Conservation (phyloP, 2,113 vertebrate genomes). For the Podiceps cristatus region DNA sequence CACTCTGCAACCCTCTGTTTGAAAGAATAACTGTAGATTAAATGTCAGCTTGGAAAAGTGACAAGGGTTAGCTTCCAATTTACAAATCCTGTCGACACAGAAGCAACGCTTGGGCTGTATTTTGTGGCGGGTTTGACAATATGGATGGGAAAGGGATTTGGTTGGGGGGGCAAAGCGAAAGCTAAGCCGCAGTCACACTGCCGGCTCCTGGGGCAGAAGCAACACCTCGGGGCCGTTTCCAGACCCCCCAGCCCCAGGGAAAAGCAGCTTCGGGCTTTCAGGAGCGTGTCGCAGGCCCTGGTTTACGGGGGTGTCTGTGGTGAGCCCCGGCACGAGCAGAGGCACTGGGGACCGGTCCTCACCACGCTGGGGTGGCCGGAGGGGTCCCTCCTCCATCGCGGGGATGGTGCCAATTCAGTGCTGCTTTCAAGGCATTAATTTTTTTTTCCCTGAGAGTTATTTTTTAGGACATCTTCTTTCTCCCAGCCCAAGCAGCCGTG, state of each 20-base stretch:
- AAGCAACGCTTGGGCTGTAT: accelerated
- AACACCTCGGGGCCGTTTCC: background rate
- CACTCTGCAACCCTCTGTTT: background rate
- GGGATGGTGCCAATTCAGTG: background rate
- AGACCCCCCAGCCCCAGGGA: background rate
- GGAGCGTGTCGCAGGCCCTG: background rate
- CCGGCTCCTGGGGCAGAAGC: too few relatives aligned
- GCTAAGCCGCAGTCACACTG: background rate
- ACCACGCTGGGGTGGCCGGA: accelerated
- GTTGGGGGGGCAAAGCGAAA: background rate
- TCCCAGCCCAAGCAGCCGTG: background rate
- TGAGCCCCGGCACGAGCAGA: background rate
- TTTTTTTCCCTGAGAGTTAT: background rate
- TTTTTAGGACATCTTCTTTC: background rate
- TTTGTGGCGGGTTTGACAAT: background rate
- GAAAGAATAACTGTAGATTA: background rate
- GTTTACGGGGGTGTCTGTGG: background rate
- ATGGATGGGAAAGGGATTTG: background rate
- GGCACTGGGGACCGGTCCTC: background rate
- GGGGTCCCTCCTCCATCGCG: accelerated
- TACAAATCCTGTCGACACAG: background rate
- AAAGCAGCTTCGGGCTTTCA: background rate
- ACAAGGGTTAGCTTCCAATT: background rate
- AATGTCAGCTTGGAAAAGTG: background rate
- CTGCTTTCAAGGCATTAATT: accelerated